Evolutionary conservation across 2,888 invertebrate genomes (phyloP).

Genomic region (Autographa pulchrina): DNA sequence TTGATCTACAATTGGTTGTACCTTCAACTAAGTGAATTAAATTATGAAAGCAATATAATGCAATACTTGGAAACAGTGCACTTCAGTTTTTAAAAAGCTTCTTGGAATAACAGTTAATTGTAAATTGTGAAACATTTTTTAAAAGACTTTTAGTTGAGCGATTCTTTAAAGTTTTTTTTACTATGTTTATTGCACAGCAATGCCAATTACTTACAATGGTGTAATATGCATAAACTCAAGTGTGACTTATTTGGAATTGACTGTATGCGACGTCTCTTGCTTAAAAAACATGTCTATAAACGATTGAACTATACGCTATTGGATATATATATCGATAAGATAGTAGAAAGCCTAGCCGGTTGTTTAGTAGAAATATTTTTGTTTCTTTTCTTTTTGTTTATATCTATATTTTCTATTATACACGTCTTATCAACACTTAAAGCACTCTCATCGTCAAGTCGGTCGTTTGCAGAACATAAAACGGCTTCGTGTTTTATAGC

Average conservation of each 20-base stretch:
- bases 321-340: no score
- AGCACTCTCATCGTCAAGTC: slow-evolving; percentile 13
- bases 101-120: background rate
- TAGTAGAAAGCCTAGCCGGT: no score
- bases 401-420: background rate
- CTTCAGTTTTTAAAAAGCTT: background rate
- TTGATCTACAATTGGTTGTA: slow-evolving; percentile 36
- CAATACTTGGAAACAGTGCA: slow-evolving; percentile 14
- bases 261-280: no score
- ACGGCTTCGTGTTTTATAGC: slow-evolving; percentile 38
- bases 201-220: no score
- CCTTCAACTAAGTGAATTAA: slow-evolving; percentile 30
- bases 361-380: background rate
- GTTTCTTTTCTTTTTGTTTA: background rate
- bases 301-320: no score
- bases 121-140: background rate
- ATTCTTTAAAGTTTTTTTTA: no score
- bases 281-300: no score
- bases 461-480: slow-evolving; percentile 37
- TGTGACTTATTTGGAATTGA: no score
- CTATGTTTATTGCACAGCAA: no score
- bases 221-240: no score
- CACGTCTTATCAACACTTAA: slow-evolving; percentile 23
- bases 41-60: slow-evolving; percentile 22
- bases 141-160: no score